Conservation (phyloP, 2,113 vertebrate species). For the Erpornis zantholeuca region DNA sequence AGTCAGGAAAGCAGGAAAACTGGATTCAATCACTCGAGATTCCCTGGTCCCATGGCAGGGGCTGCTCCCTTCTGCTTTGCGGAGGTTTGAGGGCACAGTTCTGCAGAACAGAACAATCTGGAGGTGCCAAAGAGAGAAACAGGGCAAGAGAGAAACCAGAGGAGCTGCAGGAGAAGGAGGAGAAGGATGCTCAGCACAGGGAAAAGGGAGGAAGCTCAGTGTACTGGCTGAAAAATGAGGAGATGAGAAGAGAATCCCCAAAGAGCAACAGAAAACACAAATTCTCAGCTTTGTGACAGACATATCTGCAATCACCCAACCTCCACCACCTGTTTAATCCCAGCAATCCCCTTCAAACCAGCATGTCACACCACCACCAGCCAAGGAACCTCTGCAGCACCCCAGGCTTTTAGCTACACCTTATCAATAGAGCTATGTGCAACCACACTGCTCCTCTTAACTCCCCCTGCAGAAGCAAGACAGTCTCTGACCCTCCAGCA, state of each 20-base stretch:
- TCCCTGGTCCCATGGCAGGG: background rate
- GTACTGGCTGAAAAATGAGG: background rate
- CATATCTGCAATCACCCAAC: background rate
- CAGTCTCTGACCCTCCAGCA: background rate
- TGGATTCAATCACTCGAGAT: background rate
- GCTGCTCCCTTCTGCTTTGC: background rate
- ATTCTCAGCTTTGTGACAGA: background rate
- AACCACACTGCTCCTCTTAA: background rate
- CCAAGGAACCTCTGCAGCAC: background rate
- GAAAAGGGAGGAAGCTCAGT: background rate
- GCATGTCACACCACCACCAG: background rate
- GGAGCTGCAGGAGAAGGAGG: background rate
- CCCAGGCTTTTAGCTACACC: background rate
- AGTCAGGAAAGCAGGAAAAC: background rate
- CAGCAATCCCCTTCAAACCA: background rate
- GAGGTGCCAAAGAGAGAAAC: background rate
- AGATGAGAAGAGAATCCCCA: background rate
- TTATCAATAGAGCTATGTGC: background rate
- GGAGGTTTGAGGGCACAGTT: background rate
- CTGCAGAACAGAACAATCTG: background rate
- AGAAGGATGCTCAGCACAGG: background rate
- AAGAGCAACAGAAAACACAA: background rate
- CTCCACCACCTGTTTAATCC: background rate
- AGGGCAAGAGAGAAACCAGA: background rate
- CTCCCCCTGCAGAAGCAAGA: background rate